Evolutionary conservation across 37 sponge, comb jelly and placozoan genomes (phyloP).

Genomic region (Halisarca cf. caerulea): DNA sequence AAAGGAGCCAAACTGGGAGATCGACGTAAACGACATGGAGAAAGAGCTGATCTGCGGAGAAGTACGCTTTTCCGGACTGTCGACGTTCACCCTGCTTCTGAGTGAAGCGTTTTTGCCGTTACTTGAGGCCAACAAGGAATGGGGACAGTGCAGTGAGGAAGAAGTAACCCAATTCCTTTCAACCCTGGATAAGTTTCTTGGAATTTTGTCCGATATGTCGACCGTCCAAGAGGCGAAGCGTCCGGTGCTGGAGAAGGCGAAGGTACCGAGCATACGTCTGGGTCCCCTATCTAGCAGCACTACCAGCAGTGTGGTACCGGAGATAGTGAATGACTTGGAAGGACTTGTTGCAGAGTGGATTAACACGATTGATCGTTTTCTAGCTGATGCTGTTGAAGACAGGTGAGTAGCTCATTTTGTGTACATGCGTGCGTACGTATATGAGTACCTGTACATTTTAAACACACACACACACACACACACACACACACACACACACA

Average conservation of each 20-base stretch:
- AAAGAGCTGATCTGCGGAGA: constrained; percentile 85
- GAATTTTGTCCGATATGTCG: constrained; percentile 15
- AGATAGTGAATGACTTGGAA: constrained; percentile 70
- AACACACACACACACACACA: no score
- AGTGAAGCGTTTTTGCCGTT: constrained; percentile 75
- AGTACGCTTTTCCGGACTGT: constrained; percentile 68
- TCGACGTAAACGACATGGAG: constrained; percentile 60
- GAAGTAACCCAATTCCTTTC: constrained; percentile 54
- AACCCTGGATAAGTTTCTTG: constrained; percentile 43
- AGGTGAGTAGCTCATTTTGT: no score
- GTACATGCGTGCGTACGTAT: no score
- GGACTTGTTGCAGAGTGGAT: constrained; percentile 81
- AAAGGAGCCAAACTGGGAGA: constrained; percentile 35
- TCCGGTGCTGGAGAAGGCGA: background rate
- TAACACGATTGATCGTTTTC: constrained; percentile 69
- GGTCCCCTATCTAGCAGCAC: background rate
- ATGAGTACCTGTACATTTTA: no score
- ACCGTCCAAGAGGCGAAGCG: background rate
- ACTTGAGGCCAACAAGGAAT: constrained; percentile 67
- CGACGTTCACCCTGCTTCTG: constrained; percentile 62
- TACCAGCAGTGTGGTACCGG: background rate
- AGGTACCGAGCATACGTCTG: background rate
- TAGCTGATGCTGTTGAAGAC: constrained; percentile 80
- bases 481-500: no score
- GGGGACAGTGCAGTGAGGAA: constrained; percentile 70